A percentile compares a stretch with the other conserved stretches of the same genome.
phyloP scores from a whole-genome alignment of 1,140 invertebrate genomes.

The Hyles vespertilio region DNA sequence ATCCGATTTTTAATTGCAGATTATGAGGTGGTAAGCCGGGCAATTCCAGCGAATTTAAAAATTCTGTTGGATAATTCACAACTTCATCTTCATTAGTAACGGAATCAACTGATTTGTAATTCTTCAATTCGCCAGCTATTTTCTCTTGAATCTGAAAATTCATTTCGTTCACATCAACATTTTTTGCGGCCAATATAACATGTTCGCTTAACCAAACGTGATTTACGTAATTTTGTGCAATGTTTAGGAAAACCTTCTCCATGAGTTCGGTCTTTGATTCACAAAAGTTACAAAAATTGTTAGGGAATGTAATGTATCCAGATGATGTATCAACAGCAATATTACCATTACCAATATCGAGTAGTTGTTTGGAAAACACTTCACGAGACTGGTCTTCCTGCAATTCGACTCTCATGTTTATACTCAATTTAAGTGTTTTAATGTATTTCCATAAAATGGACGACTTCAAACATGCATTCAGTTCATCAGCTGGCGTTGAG shows the following conservation, averaged over 20 bases:
- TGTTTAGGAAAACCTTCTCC: not conserved
- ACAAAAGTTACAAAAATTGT: not conserved
- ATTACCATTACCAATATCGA: too few species aligned
- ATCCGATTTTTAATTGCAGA: conserved; percentile 6
- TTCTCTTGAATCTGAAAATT: not conserved
- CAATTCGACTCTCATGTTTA: too few species aligned
- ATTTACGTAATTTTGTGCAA: not conserved
- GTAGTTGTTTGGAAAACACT: too few species aligned
- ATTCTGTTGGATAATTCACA: not conserved
- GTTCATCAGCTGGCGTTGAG: too few species aligned
- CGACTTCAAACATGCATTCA: too few species aligned
- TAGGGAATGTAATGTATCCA: too few species aligned
- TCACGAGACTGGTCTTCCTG: too few species aligned
- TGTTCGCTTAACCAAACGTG: not conserved
- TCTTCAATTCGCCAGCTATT: not conserved
- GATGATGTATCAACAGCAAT: too few species aligned
- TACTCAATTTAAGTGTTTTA: too few species aligned
- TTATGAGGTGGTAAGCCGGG: not conserved
- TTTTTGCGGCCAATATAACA: not conserved
- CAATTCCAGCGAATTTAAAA: conserved; percentile 3
- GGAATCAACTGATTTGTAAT: conserved; percentile 1
- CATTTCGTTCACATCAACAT: not conserved
- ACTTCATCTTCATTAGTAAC: conserved; percentile 1
- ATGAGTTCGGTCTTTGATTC: not conserved
- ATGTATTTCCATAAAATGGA: too few species aligned